A percentile compares a stretch with the other conserved stretches of the same genome.
These are phyloP conservation scores for Callyntrura guangdongensis DNA, from an alignment of 2,888 invertebrate species.

Conservation along the genomic window DNA sequence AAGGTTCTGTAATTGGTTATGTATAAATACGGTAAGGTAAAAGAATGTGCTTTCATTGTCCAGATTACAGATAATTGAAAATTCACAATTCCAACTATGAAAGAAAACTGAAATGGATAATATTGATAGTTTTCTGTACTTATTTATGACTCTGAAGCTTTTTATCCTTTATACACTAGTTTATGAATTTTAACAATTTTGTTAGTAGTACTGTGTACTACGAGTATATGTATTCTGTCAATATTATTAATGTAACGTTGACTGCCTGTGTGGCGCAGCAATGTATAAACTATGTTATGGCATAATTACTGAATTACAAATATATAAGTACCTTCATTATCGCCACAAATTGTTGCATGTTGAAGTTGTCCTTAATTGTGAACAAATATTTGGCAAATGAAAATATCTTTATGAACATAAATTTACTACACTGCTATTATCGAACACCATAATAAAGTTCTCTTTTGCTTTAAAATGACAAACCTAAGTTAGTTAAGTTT, in stretches of 20 bases:
- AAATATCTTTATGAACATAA: too few relatives aligned
- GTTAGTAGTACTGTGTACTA: neutral
- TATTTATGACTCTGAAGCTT: neutral
- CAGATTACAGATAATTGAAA: neutral
- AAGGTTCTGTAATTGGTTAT: too few relatives aligned
- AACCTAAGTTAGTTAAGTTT: neutral
- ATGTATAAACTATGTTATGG: neutral
- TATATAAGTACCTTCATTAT: neutral
- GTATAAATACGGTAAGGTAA: neutral
- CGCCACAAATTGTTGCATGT: too few relatives aligned
- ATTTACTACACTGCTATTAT: too few relatives aligned
- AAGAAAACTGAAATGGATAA: neutral
- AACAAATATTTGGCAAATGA: too few relatives aligned
- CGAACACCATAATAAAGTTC: neutral
- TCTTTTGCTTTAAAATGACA: neutral
- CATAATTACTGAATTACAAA: neutral
- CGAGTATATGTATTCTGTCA: neutral
- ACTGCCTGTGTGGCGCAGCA: neutral
- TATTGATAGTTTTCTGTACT: too few relatives aligned
- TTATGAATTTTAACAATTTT: neutral
- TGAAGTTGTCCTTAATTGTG: too few relatives aligned
- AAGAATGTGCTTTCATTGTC: constrained; percentile 46
- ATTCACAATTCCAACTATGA: neutral
- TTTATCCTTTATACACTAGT: neutral
- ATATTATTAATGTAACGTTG: constrained; percentile 1